Evolutionary conservation across 2,888 invertebrate genomes (phyloP), one percentile per base, ranked within the genome.

Genomic region (Athrips mouffetella): DNA sequence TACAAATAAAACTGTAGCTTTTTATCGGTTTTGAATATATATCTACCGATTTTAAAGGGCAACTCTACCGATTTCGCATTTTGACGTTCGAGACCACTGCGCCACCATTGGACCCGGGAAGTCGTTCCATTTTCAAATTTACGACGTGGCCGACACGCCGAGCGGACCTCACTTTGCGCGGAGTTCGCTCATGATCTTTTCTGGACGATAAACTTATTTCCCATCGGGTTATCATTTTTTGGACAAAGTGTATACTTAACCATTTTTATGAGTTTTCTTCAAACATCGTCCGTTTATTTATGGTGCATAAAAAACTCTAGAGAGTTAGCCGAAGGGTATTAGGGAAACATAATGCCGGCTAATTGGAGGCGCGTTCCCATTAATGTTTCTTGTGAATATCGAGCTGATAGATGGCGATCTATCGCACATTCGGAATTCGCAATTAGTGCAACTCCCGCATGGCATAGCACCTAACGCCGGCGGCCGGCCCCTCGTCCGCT

Each of bases 61-160:
- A n/a, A n/a, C n/a, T n/a, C n/a, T n/a, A n/a, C n/a, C n/a, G n/a
- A n/a, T n/a, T n/a, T n/a, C n/a, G n/a, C n/a, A n/a, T n/a, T n/a
- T n/a, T n/a, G n/a, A n/a, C n/a, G n/a, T n/a, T n/a, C n/a, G n/a
- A n/a, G n/a, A n/a, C n/a, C n/a, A n/a, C n/a, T n/a, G n/a, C n/a
- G 41, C 49, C 51, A 53, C 59, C 57, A 66, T 67, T 64, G 73
- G 68, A 59, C 59, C 48, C 58, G 35, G 53, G 49, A 53, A 57
- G 56, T 58, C 57, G 58, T 61, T 62, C 70, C 65, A 67, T 72
- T 75, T 70, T 66, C 63, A 66, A 73, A 76, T 76, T 76, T 76
- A 76, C 68, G 73, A 67, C 52, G 53, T 55, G 57, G 58, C 60
- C 64, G 63, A 62, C 62, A 62, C 57, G 61, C 62, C 62, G 59